A percentile compares a stretch with the other conserved stretches of the same genome.
Conservation (phyloP, 2,113 vertebrate species). For the Apodemus sylvaticus region DNA sequence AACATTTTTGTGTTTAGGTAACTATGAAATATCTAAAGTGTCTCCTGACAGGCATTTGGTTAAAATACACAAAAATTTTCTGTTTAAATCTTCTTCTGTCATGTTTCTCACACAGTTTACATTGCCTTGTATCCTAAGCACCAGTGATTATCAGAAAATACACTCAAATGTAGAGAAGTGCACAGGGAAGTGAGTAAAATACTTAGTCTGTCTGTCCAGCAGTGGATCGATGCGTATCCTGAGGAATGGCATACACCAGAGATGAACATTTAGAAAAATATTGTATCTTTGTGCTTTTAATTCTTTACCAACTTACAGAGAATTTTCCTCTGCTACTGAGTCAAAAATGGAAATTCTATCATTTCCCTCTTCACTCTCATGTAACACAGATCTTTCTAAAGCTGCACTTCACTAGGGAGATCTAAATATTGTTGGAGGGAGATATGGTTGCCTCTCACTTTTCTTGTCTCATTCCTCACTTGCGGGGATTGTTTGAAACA, state of each 20-base stretch:
- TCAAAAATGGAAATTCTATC: not conserved
- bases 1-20: not conserved
- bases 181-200: not conserved
- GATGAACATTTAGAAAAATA: not conserved
- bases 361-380: not conserved
- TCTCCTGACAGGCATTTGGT: not conserved
- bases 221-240: not conserved
- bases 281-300: not conserved
- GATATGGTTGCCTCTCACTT: not conserved
- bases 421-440: not conserved
- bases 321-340: not conserved
- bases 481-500: not conserved
- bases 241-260: not conserved
- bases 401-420: not conserved
- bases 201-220: not conserved
- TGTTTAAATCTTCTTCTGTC: conserved; percentile 41
- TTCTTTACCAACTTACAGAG: not conserved
- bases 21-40: not conserved
- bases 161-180: not conserved
- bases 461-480: not conserved
- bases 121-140: conserved; percentile 56
- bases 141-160: conserved; percentile 50
- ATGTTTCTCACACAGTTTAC: conserved; percentile 24
- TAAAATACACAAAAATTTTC: conserved; percentile 37
- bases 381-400: not conserved